Conservation (phyloP, 2,888 invertebrate genomes). For the Nemoura dubitans region DNA sequence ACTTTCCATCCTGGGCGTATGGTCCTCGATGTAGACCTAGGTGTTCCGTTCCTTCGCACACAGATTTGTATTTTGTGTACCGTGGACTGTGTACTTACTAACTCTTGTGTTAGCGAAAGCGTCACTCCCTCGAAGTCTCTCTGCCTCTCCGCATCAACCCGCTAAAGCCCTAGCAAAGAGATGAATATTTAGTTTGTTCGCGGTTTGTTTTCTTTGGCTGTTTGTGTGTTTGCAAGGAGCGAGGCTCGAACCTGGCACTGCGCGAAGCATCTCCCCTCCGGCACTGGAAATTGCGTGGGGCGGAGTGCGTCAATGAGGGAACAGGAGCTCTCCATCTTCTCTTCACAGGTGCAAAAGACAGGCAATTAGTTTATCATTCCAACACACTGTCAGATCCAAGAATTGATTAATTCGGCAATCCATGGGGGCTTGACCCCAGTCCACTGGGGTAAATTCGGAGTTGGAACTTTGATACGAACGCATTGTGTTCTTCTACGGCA, state of each 20-base stretch:
- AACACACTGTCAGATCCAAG: neutral
- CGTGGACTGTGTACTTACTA: no score
- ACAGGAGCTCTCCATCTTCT: slow-evolving; percentile 1
- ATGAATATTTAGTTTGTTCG: neutral
- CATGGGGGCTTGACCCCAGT: neutral
- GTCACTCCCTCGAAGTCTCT: neutral
- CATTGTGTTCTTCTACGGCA: neutral
- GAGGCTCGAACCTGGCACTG: neutral
- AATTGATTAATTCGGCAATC: slow-evolving; percentile 4
- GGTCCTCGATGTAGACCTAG: neutral
- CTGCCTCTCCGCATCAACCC: neutral
- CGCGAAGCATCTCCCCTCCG: neutral
- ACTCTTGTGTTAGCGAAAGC: neutral
- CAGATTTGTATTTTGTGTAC: no score
- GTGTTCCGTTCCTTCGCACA: neutral
- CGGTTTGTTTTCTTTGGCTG: neutral
- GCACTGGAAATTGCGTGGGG: neutral
- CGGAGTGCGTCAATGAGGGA: neutral
- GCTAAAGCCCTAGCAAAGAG: neutral
- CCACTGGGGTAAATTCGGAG: neutral
- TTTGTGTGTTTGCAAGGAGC: neutral
- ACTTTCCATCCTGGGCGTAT: neutral
- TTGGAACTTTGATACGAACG: neutral
- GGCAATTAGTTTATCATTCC: neutral
- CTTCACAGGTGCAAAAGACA: neutral